phyloP scores from a whole-genome alignment of 2,113 vertebrate genomes.

The Elgaria multicarinata region DNA sequence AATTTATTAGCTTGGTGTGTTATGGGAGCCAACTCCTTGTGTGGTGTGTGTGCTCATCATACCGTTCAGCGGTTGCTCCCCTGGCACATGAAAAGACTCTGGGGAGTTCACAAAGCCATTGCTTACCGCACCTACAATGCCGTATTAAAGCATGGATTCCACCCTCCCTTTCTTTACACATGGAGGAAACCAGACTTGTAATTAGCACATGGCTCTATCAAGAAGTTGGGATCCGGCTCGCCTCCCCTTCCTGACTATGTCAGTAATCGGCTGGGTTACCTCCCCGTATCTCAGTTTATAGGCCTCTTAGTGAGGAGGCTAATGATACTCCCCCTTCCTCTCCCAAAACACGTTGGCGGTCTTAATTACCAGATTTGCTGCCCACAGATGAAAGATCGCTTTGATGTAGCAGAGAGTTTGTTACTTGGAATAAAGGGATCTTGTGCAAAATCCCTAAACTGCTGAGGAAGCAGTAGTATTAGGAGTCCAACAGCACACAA shows the following conservation, averaged over 20 bases:
- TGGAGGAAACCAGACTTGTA: not conserved
- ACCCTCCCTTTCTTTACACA: not conserved
- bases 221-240: not conserved
- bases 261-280: not conserved
- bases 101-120: constrained; percentile 17
- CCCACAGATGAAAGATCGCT: not conserved
- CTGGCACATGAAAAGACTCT: constrained; percentile 12
- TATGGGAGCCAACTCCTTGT: not conserved
- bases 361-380: not conserved
- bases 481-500: not conserved
- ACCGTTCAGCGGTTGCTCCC: not conserved
- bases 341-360: not conserved
- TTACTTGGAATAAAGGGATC: not conserved
- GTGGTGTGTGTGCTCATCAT: not conserved
- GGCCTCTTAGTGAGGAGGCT: not conserved
- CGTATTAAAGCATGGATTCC: not conserved
- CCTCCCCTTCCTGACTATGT: not conserved
- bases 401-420: constrained; percentile 12
- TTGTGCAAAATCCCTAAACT: constrained; percentile 2
- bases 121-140: not conserved
- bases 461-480: not conserved
- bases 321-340: not conserved
- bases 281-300: not conserved
- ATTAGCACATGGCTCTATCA: not conserved
- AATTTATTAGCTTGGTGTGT: not conserved